phyloP scores from a whole-genome alignment of 2,888 invertebrate genomes.

The Silvanus unidentatus region DNA sequence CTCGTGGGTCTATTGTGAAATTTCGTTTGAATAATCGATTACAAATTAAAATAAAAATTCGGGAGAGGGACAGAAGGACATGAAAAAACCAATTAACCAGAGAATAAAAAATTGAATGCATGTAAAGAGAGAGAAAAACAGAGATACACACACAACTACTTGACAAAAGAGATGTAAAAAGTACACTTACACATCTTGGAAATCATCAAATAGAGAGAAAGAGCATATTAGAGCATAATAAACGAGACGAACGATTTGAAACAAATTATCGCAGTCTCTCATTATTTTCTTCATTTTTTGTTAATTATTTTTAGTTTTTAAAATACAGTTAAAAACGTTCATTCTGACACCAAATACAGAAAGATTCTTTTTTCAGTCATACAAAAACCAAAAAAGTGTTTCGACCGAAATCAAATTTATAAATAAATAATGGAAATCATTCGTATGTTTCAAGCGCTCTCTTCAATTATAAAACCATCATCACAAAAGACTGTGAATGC shows the following conservation, averaged over 20 bases:
- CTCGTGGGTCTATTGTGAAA: conserved; percentile 44
- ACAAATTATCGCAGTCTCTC: conserved; percentile 25
- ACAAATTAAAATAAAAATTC: not conserved
- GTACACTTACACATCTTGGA: conserved; percentile 40
- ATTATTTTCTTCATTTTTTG: conserved; percentile 29
- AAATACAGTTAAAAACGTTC: conserved; percentile 41
- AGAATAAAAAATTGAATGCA: not conserved
- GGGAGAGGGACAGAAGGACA: not conserved
- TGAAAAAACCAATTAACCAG: conserved; percentile 23
- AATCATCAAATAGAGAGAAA: not conserved
- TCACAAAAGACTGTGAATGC: conserved; percentile 37
- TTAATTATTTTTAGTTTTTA: conserved; percentile 23
- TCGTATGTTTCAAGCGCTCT: conserved; percentile 27
- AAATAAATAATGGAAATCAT: conserved; percentile 11
- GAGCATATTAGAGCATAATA: no score
- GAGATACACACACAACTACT: conserved; percentile 43
- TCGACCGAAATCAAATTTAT: conserved; percentile 4
- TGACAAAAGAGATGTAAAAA: conserved; percentile 44
- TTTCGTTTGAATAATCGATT: conserved; percentile 15
- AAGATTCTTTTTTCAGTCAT: conserved; percentile 39
- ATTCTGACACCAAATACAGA: conserved; percentile 44
- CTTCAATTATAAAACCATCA: conserved; percentile 41
- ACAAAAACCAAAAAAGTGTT: conserved; percentile 22
- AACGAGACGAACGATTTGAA: conserved; percentile 18
- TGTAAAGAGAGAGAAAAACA: conserved; percentile 28